These are phyloP conservation scores for Garrulus glandarius DNA, from an alignment of 2,797 vertebrate species.

Conservation along the genomic window DNA sequence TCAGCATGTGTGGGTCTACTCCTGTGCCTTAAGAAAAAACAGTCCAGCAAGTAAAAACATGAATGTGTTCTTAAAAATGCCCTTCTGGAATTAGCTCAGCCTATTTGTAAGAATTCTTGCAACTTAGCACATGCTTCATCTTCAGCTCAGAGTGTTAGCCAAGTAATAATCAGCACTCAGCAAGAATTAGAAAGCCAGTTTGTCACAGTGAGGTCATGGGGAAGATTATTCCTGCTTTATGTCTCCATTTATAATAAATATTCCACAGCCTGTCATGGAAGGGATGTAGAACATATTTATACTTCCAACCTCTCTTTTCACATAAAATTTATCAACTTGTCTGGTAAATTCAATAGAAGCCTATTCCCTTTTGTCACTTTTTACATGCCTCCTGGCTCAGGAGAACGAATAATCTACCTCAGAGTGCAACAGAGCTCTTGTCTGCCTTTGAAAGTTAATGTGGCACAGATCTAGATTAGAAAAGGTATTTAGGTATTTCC, in stretches of 20 bases:
- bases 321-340: constrained; percentile 40
- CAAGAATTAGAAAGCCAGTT: constrained; percentile 53
- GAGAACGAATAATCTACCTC: neutral
- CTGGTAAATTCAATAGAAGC: constrained; percentile 21
- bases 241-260: constrained; percentile 64
- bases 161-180: constrained; percentile 65
- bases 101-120: constrained; percentile 46
- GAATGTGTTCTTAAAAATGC: constrained; percentile 22
- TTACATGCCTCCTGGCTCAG: neutral
- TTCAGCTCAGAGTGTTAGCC: constrained; percentile 32
- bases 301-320: constrained; percentile 24
- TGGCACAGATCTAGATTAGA: neutral
- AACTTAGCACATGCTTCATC: constrained; percentile 46
- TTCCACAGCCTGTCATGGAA: constrained; percentile 34
- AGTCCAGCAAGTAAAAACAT: neutral
- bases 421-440: neutral
- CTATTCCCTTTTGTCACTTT: constrained; percentile 26
- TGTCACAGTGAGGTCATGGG: constrained; percentile 59
- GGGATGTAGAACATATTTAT: constrained; percentile 57
- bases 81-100: constrained; percentile 48
- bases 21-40: neutral
- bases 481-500: constrained; percentile 32
- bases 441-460: neutral
- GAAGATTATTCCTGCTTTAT: constrained; percentile 63
- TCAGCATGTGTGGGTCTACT: neutral